Evolutionary conservation across 2,888 invertebrate genomes (phyloP), one percentile per base, ranked within the genome.

Genomic region (Drosophila tanythrix): DNA sequence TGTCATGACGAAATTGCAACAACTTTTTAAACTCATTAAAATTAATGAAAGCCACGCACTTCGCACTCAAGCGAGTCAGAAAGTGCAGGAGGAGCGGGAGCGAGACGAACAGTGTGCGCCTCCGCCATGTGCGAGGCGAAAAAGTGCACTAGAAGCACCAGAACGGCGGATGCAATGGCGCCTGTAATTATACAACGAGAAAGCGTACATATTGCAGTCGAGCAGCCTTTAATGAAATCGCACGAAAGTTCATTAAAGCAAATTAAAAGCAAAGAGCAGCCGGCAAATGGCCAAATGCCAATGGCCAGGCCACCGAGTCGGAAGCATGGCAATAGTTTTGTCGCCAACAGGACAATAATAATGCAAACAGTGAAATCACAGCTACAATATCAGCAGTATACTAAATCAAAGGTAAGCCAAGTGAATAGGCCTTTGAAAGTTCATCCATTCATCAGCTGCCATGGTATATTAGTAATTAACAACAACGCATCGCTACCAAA

Each of bases 11-110:
- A 74, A 83, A 80, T 81, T 72, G 83, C 83, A 87, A 81, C 82
- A 87, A 87, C 89, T 89, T 89, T 89, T 82, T 82, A 88, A 87
- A 87, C 87, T 87, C 87, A 87, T 87, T 87, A 87, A 87, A 87
- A 87, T 87, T 87, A 87, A 87, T 89, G 89, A 87, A 89, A 87
- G 83, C 89, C 82, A 89, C 89, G 85, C 85, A 88, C 85, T 86
- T 86, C 77, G 86, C 46, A 82, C 66, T 57, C 64, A 75, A 73
- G 72, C 70, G 55, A 27, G 50, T 11, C 50, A n/a, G 29, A 15
- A 3, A 4, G 33, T 11, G 33, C n/a, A n/a, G n/a, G 11, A 43
- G 29, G 52, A 1, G 21, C 5, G 27, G 18, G 36, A n/a, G 18
- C 33, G 7, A 21, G 7, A 3, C 21, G 13, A 46, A 21, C 3